Percentiles rank a stretch among this genome's conserved stretches.
phyloP scores from a whole-genome alignment of 2,888 invertebrate genomes.

The Hymenopus coronatus region DNA sequence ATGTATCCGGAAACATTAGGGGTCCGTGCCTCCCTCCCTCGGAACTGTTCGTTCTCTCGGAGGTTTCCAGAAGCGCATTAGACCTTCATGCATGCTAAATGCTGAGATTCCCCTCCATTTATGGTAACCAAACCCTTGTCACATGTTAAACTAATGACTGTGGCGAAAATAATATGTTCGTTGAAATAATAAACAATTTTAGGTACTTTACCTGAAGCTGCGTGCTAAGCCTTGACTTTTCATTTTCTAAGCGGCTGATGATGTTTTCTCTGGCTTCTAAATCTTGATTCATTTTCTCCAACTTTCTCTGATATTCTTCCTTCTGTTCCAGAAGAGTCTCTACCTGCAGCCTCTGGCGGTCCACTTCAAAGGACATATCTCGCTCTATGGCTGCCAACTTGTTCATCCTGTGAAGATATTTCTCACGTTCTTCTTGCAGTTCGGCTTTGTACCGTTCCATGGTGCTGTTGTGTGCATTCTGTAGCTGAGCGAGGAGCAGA shows the following conservation, averaged over 20 bases:
- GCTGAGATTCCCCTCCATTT: too few species aligned
- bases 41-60: too few species aligned
- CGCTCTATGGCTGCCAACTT: neutral
- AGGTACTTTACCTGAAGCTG: neutral
- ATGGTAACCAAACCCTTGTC: too few species aligned
- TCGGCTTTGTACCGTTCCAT: neutral
- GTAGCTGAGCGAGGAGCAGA: neutral
- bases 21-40: too few species aligned
- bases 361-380: neutral
- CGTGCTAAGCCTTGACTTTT: neutral
- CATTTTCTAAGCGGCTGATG: neutral
- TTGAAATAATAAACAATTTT: too few species aligned
- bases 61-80: too few species aligned
- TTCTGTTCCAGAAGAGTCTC: neutral
- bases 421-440: neutral
- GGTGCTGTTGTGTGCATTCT: neutral
- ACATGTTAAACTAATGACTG: too few species aligned
- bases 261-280: neutral
- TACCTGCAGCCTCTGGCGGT: neutral
- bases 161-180: too few species aligned
- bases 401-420: neutral
- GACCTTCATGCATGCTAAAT: too few species aligned
- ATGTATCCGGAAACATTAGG: too few species aligned
- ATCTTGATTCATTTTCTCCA: neutral
- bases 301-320: neutral